These are phyloP conservation scores for Andrena cerasifolii DNA, from an alignment of 1,140 invertebrate species.

Conservation along the genomic window DNA sequence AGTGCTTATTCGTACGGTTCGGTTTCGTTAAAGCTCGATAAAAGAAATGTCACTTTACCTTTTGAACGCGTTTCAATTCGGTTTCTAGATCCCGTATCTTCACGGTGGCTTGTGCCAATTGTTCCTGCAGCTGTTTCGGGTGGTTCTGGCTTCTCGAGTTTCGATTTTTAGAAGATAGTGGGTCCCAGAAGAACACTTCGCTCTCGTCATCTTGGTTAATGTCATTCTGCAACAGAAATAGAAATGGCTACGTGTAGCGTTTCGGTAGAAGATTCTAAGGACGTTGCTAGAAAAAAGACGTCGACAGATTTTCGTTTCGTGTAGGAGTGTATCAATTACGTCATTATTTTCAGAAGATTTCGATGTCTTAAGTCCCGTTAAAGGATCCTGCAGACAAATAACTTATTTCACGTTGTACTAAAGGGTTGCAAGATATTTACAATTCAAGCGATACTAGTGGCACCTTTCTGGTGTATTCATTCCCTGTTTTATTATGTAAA, in stretches of 20 bases:
- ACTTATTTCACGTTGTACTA: too few species aligned
- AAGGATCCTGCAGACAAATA: too few species aligned
- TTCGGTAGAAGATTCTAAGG: not conserved
- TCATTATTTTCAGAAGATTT: too few species aligned
- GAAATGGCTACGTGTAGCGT: constrained; percentile 7
- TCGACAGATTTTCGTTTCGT: too few species aligned
- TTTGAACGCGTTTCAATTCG: constrained; percentile 72
- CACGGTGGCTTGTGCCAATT: constrained; percentile 78
- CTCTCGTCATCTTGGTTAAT: constrained; percentile 68
- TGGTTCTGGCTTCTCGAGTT: constrained; percentile 66
- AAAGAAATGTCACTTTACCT: constrained; percentile 56
- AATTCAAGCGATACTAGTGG: not conserved
- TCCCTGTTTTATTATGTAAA: not conserved
- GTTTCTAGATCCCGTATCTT: constrained; percentile 77
- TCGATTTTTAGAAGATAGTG: constrained; percentile 67
- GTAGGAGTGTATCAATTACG: too few species aligned
- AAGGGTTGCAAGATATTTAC: too few species aligned
- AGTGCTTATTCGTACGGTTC: too few species aligned
- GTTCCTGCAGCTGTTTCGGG: constrained; percentile 72
- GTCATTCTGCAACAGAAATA: constrained; percentile 69
- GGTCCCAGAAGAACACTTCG: constrained; percentile 78
- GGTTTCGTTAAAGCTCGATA: too few species aligned
- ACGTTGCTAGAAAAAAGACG: not conserved
- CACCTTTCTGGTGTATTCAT: not conserved
- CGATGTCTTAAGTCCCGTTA: too few species aligned